Evolutionary conservation across 2,888 invertebrate species (phyloP).

Genomic region (Stramonita haemastoma): DNA sequence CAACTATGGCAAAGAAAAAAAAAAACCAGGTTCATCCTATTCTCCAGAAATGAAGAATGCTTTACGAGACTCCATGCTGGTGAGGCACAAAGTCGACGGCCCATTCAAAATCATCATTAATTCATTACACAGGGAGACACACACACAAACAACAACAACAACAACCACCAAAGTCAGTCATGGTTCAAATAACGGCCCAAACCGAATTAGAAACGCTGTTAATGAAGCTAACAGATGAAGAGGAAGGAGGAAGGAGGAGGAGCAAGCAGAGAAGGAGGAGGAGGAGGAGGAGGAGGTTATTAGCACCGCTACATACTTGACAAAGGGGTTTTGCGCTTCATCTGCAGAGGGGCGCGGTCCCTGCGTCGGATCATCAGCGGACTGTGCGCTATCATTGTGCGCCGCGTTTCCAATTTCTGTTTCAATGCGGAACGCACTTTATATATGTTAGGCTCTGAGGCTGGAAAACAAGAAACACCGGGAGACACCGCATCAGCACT

Average conservation of each 20-base stretch:
- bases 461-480: slow-evolving; percentile 76
- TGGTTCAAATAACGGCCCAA: neutral
- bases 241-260: neutral
- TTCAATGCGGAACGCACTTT: slow-evolving; percentile 80
- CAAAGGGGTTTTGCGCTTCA: slow-evolving; percentile 85
- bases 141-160: neutral
- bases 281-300: neutral
- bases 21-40: no score
- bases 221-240: neutral
- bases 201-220: neutral
- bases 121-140: neutral
- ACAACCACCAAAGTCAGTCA: neutral
- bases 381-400: slow-evolving; percentile 83
- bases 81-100: neutral
- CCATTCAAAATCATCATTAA: neutral
- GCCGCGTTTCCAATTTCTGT: slow-evolving; percentile 92
- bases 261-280: neutral
- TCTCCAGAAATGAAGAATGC: no score
- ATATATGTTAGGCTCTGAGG: slow-evolving; percentile 94
- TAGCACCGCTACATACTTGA: slow-evolving; percentile 79
- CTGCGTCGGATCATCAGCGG: slow-evolving; percentile 88
- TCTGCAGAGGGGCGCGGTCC: slow-evolving; percentile 85
- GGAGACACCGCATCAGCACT: slow-evolving; percentile 34
- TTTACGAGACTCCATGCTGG: neutral
- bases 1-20: no score